These are phyloP conservation scores for Coptodon bakossiorum DNA, from an alignment of 2,113 vertebrate species.

Conservation along the genomic window DNA sequence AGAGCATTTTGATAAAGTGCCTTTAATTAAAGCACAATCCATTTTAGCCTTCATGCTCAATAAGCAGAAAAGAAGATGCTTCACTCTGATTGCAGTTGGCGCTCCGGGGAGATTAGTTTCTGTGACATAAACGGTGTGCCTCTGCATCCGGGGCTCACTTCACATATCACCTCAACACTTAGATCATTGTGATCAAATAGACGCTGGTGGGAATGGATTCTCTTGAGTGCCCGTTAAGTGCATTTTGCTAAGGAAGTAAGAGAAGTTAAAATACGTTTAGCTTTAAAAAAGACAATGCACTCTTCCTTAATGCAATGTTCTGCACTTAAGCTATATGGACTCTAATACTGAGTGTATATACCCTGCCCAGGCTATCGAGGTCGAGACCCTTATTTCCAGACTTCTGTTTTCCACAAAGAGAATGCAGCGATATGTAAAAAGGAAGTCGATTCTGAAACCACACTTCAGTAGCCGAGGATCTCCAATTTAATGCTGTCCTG, in stretches of 20 bases:
- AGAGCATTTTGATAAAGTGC: background rate
- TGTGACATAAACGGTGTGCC: slow-evolving; percentile 25
- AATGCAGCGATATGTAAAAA: slow-evolving; percentile 36
- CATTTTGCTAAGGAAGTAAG: slow-evolving; percentile 64
- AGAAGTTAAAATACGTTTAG: slow-evolving; percentile 64
- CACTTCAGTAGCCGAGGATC: slow-evolving; percentile 41
- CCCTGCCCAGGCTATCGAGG: background rate
- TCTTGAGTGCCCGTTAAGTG: slow-evolving; percentile 65
- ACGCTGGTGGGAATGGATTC: slow-evolving; percentile 43
- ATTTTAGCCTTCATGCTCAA: background rate
- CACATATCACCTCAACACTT: slow-evolving; percentile 49
- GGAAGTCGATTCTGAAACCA: slow-evolving; percentile 42
- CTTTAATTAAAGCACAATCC: background rate
- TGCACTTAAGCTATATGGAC: slow-evolving; percentile 47
- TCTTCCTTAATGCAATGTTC: slow-evolving; percentile 56
- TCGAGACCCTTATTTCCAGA: slow-evolving; percentile 4
- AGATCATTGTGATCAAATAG: slow-evolving; percentile 52
- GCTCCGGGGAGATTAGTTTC: slow-evolving; percentile 9
- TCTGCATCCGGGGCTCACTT: slow-evolving; percentile 25
- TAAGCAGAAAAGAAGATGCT: background rate
- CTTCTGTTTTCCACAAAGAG: slow-evolving; percentile 22
- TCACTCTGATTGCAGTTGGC: background rate
- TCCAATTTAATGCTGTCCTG: slow-evolving; percentile 61
- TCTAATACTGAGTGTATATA: slow-evolving; percentile 9
- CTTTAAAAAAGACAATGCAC: slow-evolving; percentile 50